Evolutionary conservation across 2,113 vertebrate genomes (phyloP).

Genomic region (Rhodinocichla rosea): DNA sequence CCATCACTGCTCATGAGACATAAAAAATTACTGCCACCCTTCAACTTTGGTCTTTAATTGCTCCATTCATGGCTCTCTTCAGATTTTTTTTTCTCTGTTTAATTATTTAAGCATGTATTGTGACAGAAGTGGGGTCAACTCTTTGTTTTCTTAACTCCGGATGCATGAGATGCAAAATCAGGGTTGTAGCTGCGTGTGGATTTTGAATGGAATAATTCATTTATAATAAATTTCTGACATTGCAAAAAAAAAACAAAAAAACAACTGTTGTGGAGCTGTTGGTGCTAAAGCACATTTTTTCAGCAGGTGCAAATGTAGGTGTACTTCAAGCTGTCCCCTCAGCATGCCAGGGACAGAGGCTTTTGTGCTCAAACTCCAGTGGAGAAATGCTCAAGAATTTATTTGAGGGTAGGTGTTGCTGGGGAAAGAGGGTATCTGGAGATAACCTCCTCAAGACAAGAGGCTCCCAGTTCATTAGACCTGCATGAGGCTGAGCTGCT

Average conservation of each 20-base stretch:
- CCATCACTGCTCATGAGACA: not conserved
- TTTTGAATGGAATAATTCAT: not conserved
- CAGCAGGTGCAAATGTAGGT: not conserved
- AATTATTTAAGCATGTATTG: not conserved
- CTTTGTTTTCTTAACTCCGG: not conserved
- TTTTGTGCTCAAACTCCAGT: not conserved
- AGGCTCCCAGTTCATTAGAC: not conserved
- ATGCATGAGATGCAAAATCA: not conserved
- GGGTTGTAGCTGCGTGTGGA: not conserved
- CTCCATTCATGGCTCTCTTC: not conserved
- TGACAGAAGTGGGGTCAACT: not conserved
- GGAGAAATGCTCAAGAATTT: not conserved
- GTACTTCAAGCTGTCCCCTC: not conserved
- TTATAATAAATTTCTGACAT: not conserved
- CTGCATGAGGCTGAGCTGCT: not conserved
- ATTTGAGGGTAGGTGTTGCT: not conserved
- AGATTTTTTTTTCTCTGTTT: not conserved
- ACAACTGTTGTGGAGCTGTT: not conserved
- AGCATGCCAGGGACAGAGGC: not conserved
- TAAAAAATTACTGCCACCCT: not conserved
- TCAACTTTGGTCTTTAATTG: not conserved
- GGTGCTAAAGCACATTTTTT: not conserved
- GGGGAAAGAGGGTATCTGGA: not conserved
- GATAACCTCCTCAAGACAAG: too few species aligned
- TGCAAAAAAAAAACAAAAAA: not conserved